Base-by-base conservation (phyloP, 2,797 vertebrate species). In the Enteromius paludinosus region DNA sequence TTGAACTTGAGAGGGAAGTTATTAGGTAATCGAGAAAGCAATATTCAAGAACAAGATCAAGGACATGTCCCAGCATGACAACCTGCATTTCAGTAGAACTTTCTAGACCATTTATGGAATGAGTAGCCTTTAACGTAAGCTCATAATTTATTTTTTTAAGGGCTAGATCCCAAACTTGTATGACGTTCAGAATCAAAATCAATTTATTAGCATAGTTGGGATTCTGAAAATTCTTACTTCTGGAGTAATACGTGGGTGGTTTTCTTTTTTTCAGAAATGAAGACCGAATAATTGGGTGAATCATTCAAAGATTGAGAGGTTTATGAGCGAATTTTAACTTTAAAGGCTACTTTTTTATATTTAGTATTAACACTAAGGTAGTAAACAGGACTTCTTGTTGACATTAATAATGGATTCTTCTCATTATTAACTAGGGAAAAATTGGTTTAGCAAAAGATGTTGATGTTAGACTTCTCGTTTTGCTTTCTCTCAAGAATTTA, bases 11-110 rank as follows among this genome's bases (percentile, higher is more conserved):
- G 65, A 45, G 17, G 15, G 47, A 83, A 83, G 79, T 87, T 87
- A 83, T 86, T 88, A 89, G 81, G 89, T 90, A 91, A 94, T 92
- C 41, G 79, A 91, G 88, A 87, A 85, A 86, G 87, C 90, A 65
- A 88, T 84, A 91, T 91, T 90, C 77, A 90, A 83, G 91, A 88
- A 83, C 71, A 25, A 83, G 88, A 10, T 35, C 38, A 79, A 86
- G 35, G 28, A 30, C 61, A 62, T 18, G 28, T 30, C 61, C 15
- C 61, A 62, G 28, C 28, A 28, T 61, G 56, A 65, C 3, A 65
- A 85, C 68, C 72, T 84, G 88, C 86, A 90, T 92, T 89, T 83
- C 84, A 89, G 87, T 88, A 78, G 83, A 87, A 86, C 86, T 89
- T 74, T 78, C 76, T 64, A 78, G 49, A 23, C 74, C 68, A 59